Evolutionary conservation across 2,797 vertebrate genomes (phyloP), one percentile per base, ranked within the genome.

Genomic region (Oreochromis grahami): DNA sequence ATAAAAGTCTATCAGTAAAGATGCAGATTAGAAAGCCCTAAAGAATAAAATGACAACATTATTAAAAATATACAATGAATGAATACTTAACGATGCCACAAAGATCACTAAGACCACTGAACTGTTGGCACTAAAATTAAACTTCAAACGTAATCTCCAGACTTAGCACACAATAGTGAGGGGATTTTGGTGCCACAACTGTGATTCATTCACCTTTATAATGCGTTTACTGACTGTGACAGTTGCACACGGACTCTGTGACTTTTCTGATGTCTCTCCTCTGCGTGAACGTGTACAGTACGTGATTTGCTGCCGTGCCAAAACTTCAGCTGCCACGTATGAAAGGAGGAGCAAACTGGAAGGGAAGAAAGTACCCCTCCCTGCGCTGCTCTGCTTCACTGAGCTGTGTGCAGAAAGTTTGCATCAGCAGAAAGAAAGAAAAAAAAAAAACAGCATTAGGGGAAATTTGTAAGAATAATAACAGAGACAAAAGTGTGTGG

Each of bases 241-340:
- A 17, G 45, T 76, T 24, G 1, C 13, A 13, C 26, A 19, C 0
- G 14, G 5, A 63, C 45, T 4, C 24, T 41, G 50, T 50, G 29
- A 17, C 19, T 84, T 45, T 2, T 65, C 12, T 15, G 43, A 14
- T 32, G 55, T 4, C 11, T 77, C 32, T 10, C 21, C 72, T 68
- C 9, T 43, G 8, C 13, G 78, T 2, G 36, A 10, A 81, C 76
- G 55, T 84, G 83, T 50, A 72, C 80, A 79, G 82, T 53, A 65
- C 80, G 80, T 55, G 58, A 63, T 72, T 74, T 83, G 15, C 21
- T 60, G 72, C 53, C 7, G 43, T 7, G 70, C 13, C 6, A 14
- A 63, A 34, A 36, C 78, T 48, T 5, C 36, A 84, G 90, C 34
- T 95, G 95, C 95, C 95, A 95, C 95, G 95, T 95, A 95, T 93